Evolutionary conservation across 1,140 invertebrate genomes (phyloP), one percentile per base, ranked within the genome.

Genomic region (Drosophila lowei): DNA sequence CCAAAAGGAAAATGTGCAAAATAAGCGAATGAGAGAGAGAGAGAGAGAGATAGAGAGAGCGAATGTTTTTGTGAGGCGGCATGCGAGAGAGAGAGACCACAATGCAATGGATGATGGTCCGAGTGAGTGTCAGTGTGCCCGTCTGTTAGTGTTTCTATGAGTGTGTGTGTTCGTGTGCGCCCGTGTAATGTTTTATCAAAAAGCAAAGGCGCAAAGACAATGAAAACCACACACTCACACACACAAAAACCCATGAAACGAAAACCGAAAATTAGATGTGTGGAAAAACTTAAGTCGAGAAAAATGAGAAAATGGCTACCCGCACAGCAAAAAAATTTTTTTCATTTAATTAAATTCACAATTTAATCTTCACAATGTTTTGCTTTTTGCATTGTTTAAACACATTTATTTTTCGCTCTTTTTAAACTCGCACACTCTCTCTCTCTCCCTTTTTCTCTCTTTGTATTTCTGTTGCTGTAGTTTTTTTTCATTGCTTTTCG

Each of bases 171-270:
- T 44, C 66, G 52, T 83, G 47, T 72, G 63, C 42, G 64, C 63
- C 50, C 66, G 64, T 71, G 61, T 76, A 67, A 79, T 81, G 77
- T 88, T 86, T 88, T 88, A 89, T 88, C 84, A 88, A 86, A 86
- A 81, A 68, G 83, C 81, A 75, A 80, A 76, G 34, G 64, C 57
- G 73, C 58, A 76, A 72, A 86, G 81, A 86, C 81, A 85, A 85
- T 85, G 73, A 76, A 63, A 78, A 58, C 34, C 34, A 38, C 34
- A 38, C 34, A 13, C 34, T 13, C 34, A 13, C 34, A 5, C 34
- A 38, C 11, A 34, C 3, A 34, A 11, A 38, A 38, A 13, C 11
- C 34, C 34, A 38, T 38, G 11, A 38, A 38, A 38, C 34, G 11
- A 38, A 38, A 38, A 38, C 3, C 34, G 11, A 34, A 34, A 34